A percentile compares a stretch with the other conserved stretches of the same genome.
Conservation (phyloP, 2,888 invertebrate species). For the Eledone cirrhosa region DNA sequence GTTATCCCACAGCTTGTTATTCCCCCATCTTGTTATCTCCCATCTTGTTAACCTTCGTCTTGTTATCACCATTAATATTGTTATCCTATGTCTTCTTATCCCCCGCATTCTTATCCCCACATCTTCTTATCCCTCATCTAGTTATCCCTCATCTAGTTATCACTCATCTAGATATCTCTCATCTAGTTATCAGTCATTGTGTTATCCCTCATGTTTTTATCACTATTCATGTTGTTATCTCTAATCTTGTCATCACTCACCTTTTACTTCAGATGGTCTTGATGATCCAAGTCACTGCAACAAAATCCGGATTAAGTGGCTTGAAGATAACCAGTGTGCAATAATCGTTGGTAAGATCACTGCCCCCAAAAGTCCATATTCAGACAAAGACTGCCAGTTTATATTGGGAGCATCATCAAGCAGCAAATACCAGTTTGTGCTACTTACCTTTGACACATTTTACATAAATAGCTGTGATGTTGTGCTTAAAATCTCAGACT, state of each 20-base stretch:
- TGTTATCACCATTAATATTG: too few species aligned
- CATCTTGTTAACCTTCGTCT: too few species aligned
- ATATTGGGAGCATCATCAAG: constrained; percentile 30
- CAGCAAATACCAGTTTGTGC: constrained; percentile 27
- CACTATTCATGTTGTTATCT: too few species aligned
- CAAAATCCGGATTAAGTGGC: constrained; percentile 24
- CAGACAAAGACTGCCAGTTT: constrained; percentile 28
- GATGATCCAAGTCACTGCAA: constrained; percentile 31
- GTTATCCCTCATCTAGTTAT: too few species aligned
- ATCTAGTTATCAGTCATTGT: too few species aligned
- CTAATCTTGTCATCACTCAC: background rate
- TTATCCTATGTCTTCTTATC: too few species aligned
- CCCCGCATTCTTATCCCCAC: too few species aligned
- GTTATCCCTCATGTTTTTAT: too few species aligned
- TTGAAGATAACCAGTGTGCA: constrained; percentile 30
- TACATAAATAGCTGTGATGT: constrained; percentile 40
- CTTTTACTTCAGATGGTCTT: constrained; percentile 33
- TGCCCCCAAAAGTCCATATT: background rate
- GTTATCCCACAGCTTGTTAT: too few species aligned
- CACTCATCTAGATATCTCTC: too few species aligned
- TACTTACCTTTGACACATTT: constrained; percentile 40
- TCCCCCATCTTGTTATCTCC: too few species aligned
- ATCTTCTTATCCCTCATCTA: too few species aligned
- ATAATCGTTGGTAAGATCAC: constrained; percentile 34
- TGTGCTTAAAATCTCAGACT: constrained; percentile 40